phyloP scores from a whole-genome alignment of 2,113 vertebrate genomes.

The Gopherus evgoodei region DNA sequence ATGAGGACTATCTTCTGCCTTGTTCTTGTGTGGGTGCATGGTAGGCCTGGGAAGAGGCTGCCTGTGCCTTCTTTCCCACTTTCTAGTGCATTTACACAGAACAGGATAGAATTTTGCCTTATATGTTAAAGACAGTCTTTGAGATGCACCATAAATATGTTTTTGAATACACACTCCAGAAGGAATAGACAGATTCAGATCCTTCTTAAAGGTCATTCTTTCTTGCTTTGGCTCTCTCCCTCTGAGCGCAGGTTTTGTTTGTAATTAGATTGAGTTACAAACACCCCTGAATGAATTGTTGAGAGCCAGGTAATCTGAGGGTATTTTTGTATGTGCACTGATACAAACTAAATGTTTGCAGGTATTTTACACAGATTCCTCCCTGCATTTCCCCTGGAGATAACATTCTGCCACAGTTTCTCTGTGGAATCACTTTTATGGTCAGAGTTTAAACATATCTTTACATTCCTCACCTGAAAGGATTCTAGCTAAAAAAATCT shows the following conservation, averaged over 20 bases:
- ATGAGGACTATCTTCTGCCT: too few species aligned
- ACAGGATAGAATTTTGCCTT: too few species aligned
- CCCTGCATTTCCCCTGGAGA: not conserved
- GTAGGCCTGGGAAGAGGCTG: too few species aligned
- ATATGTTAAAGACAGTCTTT: too few species aligned
- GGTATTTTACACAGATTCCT: not conserved
- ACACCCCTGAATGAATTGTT: fast-evolving
- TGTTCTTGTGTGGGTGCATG: too few species aligned
- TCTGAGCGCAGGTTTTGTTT: not conserved
- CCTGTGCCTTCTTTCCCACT: too few species aligned
- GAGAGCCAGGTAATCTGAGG: not conserved
- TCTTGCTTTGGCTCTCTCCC: not conserved
- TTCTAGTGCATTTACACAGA: too few species aligned
- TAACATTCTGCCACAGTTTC: not conserved
- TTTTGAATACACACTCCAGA: too few species aligned
- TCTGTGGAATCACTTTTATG: not conserved
- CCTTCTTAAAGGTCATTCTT: too few species aligned
- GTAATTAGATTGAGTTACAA: not conserved
- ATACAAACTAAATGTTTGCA: not conserved
- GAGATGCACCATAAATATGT: too few species aligned
- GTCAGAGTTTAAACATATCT: not conserved
- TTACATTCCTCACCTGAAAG: not conserved
- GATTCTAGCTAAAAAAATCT: slow-evolving; percentile 21
- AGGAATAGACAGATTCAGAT: too few species aligned
- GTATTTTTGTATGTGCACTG: not conserved